Evolutionary conservation across 2,797 vertebrate genomes (phyloP).

Genomic region (Salmo trutta): DNA sequence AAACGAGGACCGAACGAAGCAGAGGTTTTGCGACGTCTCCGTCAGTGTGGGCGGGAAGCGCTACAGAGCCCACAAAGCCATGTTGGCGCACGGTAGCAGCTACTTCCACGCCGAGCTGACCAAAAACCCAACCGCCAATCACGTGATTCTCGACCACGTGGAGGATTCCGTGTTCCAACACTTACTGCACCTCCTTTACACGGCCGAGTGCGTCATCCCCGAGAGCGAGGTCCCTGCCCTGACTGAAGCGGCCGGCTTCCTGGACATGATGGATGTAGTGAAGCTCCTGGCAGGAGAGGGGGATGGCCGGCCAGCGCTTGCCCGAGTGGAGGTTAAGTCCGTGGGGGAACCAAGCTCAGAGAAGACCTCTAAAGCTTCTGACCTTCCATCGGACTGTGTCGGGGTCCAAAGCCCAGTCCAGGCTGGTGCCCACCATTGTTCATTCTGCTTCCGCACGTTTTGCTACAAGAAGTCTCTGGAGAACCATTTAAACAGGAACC

Average conservation of each 20-base stretch:
- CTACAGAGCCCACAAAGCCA: constrained; percentile 90
- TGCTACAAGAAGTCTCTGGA: constrained; percentile 82
- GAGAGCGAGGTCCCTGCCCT: constrained; percentile 85
- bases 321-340: constrained; percentile 56
- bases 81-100: constrained; percentile 95
- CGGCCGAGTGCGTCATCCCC: constrained; percentile 85
- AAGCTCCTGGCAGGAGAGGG: constrained; percentile 71
- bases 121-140: constrained; percentile 82
- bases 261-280: constrained; percentile 94
- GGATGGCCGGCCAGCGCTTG: constrained; percentile 24
- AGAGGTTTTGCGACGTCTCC: constrained; percentile 89
- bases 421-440: constrained; percentile 70
- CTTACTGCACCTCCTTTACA: constrained; percentile 92
- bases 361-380: constrained; percentile 35
- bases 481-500: constrained; percentile 78
- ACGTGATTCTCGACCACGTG: constrained; percentile 89
- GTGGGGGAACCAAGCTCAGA: constrained; percentile 53
- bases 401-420: constrained; percentile 53
- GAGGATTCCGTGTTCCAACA: constrained; percentile 88
- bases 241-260: constrained; percentile 89
- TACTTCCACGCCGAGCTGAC: constrained; percentile 94
- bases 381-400: constrained; percentile 57
- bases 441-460: constrained; percentile 74
- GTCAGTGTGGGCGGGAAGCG: constrained; percentile 87
- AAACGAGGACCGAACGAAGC: constrained; percentile 83